Percentiles rank a stretch among this genome's conserved stretches.
These are phyloP conservation scores for Leptonema lineaticorne DNA, from an alignment of 1,140 invertebrate genomes.

Conservation along the genomic window DNA sequence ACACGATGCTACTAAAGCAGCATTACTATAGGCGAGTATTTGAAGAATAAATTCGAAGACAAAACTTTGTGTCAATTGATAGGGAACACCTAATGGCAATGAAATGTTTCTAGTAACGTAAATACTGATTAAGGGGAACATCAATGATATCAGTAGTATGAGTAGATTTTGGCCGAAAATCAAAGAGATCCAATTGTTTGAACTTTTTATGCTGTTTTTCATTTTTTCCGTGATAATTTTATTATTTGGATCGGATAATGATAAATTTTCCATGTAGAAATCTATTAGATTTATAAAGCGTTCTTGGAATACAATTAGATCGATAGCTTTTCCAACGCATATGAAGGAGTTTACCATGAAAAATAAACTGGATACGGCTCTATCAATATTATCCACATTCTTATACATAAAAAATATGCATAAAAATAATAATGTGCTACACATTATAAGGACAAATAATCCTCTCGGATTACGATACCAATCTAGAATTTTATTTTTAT, in stretches of 20 bases:
- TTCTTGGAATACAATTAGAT: not conserved
- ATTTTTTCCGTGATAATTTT: not conserved
- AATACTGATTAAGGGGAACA: not conserved
- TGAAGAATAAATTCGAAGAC: conserved; percentile 1
- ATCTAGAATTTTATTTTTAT: not conserved
- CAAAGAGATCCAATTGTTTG: not conserved
- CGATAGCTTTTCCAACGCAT: conserved; percentile 1
- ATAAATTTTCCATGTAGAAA: not conserved
- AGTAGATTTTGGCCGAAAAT: not conserved
- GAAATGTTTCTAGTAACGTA: not conserved
- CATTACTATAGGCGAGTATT: not conserved
- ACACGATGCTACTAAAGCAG: not conserved
- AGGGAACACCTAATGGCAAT: not conserved
- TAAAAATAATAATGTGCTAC: not conserved
- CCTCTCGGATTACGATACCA: not conserved
- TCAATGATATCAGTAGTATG: not conserved
- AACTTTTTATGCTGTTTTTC: not conserved
- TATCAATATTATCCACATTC: not conserved
- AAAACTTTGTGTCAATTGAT: not conserved
- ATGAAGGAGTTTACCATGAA: not conserved
- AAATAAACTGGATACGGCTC: not conserved
- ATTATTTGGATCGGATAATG: not conserved
- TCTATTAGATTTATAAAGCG: not conserved
- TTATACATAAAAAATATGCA: conserved; percentile 5
- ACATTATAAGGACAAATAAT: not conserved